phyloP scores from a whole-genome alignment of 2,888 invertebrate species.

The Reticulitermes lucifugus region DNA sequence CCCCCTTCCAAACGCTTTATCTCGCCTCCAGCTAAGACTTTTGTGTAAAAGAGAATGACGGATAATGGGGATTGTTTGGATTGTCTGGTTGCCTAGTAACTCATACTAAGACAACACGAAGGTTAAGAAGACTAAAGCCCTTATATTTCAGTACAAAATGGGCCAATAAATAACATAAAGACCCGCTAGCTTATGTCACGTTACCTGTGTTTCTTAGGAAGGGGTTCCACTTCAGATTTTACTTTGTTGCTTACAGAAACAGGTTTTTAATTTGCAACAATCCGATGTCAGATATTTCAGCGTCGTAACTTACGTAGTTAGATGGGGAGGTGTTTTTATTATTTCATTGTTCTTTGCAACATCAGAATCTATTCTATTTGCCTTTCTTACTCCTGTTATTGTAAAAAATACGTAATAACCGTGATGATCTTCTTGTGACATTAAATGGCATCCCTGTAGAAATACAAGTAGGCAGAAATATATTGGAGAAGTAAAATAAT shows the following conservation, averaged over 20 bases:
- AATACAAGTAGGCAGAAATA: too few species aligned
- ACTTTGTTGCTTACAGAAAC: neutral
- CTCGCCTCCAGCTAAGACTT: neutral
- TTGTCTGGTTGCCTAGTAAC: conserved; percentile 18
- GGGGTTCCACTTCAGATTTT: neutral
- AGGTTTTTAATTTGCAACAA: too few species aligned
- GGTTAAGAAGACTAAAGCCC: conserved; percentile 24
- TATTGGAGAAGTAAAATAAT: too few species aligned
- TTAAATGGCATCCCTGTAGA: too few species aligned
- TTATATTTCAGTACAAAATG: conserved; percentile 19
- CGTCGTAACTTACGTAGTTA: too few species aligned
- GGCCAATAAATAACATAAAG: conserved; percentile 8
- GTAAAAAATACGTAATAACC: too few species aligned
- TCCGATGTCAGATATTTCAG: too few species aligned
- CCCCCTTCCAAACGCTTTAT: neutral
- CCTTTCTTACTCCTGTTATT: too few species aligned
- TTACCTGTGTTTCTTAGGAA: neutral
- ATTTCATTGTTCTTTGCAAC: too few species aligned
- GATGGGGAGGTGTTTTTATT: too few species aligned
- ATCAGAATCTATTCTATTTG: too few species aligned
- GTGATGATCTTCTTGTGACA: too few species aligned
- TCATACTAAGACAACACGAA: conserved; percentile 8
- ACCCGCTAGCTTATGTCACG: neutral
- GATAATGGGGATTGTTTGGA: neutral
- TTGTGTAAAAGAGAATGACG: neutral